Percentiles rank a stretch among this genome's conserved stretches.
Evolutionary conservation across 2,888 invertebrate species (phyloP).

Genomic region (Folsomia manolachei): DNA sequence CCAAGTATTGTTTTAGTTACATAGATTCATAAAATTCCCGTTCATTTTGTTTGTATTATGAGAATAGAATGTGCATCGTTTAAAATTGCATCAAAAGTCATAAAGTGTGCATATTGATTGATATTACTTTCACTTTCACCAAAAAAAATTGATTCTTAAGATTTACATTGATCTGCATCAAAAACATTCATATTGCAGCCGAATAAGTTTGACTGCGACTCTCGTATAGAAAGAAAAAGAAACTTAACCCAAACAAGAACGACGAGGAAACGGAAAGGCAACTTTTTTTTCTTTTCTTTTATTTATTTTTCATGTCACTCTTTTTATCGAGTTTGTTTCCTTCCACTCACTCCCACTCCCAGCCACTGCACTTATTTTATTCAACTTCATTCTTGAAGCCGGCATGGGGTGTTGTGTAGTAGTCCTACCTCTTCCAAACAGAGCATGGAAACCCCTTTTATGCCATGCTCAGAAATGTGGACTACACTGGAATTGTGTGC

Average conservation of each 20-base stretch:
- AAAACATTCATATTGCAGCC: too few species aligned
- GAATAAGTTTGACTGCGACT: too few species aligned
- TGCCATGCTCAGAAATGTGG: background rate
- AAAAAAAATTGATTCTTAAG: too few species aligned
- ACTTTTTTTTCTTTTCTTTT: background rate
- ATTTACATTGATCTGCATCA: too few species aligned
- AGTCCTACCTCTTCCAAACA: background rate
- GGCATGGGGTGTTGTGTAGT: background rate
- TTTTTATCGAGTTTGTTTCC: background rate
- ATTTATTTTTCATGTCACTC: background rate
- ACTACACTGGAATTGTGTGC: background rate
- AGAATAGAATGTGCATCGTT: too few species aligned
- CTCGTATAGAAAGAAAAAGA: background rate
- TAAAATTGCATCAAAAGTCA: too few species aligned
- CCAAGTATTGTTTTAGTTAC: too few species aligned
- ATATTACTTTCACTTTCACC: too few species aligned
- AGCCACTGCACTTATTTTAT: background rate
- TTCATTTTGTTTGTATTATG: too few species aligned
- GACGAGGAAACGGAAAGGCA: background rate
- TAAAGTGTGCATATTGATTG: too few species aligned
- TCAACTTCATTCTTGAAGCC: background rate
- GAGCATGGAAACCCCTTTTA: conserved; percentile 1
- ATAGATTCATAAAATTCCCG: too few species aligned
- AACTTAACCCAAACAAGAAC: background rate
- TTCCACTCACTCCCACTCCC: background rate